Conservation (phyloP, 1,140 invertebrate species). For the Lysiphlebus fabarum region DNA sequence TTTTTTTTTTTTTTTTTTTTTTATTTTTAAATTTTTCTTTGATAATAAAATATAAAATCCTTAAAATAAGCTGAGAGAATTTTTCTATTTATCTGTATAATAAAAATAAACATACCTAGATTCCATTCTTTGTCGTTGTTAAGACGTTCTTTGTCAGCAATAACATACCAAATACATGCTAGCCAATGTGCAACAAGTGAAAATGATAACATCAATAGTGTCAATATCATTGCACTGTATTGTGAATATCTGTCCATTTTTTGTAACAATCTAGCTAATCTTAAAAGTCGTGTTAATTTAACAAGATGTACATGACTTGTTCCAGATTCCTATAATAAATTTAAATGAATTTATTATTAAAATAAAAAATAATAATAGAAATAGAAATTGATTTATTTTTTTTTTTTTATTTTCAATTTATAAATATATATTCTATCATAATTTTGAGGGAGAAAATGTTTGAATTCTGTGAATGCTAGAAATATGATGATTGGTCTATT, state of each 20-base stretch:
- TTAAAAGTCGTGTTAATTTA: slow-evolving; percentile 89
- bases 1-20: too few relatives aligned
- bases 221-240: slow-evolving; percentile 94
- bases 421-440: too few relatives aligned
- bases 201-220: slow-evolving; percentile 93
- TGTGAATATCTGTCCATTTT: slow-evolving; percentile 98
- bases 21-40: too few relatives aligned
- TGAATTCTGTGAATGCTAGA: slow-evolving; percentile 32
- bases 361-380: too few relatives aligned
- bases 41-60: too few relatives aligned
- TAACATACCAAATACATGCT: slow-evolving; percentile 98
- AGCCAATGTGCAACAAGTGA: slow-evolving; percentile 97
- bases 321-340: slow-evolving; percentile 61
- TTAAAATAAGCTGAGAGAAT: too few relatives aligned
- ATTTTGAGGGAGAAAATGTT: slow-evolving; percentile 33
- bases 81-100: too few relatives aligned
- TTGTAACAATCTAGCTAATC: slow-evolving; percentile 88
- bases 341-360: too few relatives aligned
- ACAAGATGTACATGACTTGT: slow-evolving; percentile 87
- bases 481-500: too few relatives aligned
- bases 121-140: slow-evolving; percentile 69
- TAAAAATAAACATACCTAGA: too few relatives aligned
- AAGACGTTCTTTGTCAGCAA: slow-evolving; percentile 84
- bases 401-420: too few relatives aligned
- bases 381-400: too few relatives aligned